Evolutionary conservation across 2,888 invertebrate species (phyloP).

Genomic region (Tribolium freemani): DNA sequence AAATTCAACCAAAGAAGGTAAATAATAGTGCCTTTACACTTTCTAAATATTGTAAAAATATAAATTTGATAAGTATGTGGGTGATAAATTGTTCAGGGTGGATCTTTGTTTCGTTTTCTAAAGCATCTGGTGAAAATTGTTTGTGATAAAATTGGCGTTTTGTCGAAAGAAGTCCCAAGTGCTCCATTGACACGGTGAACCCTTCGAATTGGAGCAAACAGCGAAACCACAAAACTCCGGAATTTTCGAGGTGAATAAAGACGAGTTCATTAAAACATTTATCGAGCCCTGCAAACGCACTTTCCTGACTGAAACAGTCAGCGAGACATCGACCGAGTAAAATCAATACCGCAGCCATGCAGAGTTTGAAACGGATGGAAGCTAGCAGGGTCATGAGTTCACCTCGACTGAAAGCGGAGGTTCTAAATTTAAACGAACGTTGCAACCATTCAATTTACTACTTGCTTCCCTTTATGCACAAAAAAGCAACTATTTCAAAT

Average conservation of each 20-base stretch:
- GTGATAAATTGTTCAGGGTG: neutral
- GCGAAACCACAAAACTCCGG: slow-evolving; percentile 31
- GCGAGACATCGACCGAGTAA: slow-evolving; percentile 45
- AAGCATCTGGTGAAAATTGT: neutral
- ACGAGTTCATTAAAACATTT: slow-evolving; percentile 32
- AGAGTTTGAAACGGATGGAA: slow-evolving; percentile 49
- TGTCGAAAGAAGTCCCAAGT: slow-evolving; percentile 4
- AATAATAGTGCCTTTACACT: neutral
- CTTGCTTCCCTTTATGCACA: slow-evolving; percentile 42
- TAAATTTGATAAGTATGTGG: no score
- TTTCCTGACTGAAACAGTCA: slow-evolving; percentile 37
- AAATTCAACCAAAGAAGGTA: neutral
- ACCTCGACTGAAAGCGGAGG: slow-evolving; percentile 51
- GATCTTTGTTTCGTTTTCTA: neutral
- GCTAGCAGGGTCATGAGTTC: slow-evolving; percentile 57
- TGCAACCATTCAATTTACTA: slow-evolving; percentile 31
- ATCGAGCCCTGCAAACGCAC: slow-evolving; percentile 30
- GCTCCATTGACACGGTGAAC: slow-evolving; percentile 38
- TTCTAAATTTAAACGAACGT: slow-evolving; percentile 54
- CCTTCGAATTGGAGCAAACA: slow-evolving; percentile 34
- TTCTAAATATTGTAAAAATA: neutral
- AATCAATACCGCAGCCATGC: slow-evolving; percentile 46
- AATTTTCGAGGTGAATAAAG: slow-evolving; percentile 34
- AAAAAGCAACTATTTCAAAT: slow-evolving; percentile 41
- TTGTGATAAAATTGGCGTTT: slow-evolving; percentile 1